Evolutionary conservation across 2,888 invertebrate species (phyloP).

Genomic region (Chrysolina haemoptera): DNA sequence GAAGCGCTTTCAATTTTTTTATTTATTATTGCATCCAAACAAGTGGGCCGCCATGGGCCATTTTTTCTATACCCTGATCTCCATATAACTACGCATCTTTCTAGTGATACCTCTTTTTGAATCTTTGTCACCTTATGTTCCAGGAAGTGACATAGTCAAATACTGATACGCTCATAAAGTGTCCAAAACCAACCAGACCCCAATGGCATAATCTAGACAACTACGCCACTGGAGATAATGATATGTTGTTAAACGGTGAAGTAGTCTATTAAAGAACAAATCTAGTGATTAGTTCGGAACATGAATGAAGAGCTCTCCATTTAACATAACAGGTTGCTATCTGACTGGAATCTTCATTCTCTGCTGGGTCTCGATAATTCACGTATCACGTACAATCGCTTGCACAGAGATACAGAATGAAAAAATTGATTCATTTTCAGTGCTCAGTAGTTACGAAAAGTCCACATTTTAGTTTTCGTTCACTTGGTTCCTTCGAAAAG

Average conservation of each 20-base stretch:
- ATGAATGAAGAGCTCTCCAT: slow-evolving; percentile 19
- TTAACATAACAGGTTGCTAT: slow-evolving; percentile 12
- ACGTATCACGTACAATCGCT: slow-evolving; percentile 4
- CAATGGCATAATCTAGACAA: background rate
- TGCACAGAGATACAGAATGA: background rate
- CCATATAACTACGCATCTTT: no score
- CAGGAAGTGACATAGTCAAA: no score
- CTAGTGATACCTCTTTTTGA: no score
- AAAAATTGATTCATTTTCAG: background rate
- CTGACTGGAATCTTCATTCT: slow-evolving; percentile 6
- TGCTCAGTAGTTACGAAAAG: background rate
- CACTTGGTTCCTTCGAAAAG: background rate
- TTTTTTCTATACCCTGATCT: no score
- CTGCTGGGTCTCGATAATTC: slow-evolving; percentile 1
- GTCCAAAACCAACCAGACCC: background rate
- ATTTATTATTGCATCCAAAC: no score
- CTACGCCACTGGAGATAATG: slow-evolving; percentile 18
- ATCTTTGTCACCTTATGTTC: no score
- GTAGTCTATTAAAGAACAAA: slow-evolving; percentile 11
- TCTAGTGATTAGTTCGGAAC: slow-evolving; percentile 15
- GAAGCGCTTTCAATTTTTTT: no score
- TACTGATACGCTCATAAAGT: background rate
- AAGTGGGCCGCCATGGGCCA: no score
- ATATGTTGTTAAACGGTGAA: slow-evolving; percentile 10
- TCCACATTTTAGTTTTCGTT: background rate